These are phyloP conservation scores for Eulimnadia texana DNA, from an alignment of 1,140 invertebrate genomes.

Conservation along the genomic window DNA sequence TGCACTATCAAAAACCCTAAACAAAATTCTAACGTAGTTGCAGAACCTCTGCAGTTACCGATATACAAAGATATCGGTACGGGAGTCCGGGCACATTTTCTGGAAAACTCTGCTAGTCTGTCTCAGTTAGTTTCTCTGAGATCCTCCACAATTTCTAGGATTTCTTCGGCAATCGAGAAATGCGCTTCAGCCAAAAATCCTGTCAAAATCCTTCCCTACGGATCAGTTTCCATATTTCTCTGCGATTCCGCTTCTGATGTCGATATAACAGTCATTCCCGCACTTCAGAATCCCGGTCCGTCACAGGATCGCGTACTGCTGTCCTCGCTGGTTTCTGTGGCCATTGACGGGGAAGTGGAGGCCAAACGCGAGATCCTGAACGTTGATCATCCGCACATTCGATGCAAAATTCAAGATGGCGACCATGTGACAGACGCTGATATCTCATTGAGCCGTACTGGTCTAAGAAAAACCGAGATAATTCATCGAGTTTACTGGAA, in stretches of 20 bases:
- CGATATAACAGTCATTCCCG: neutral
- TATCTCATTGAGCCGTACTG: neutral
- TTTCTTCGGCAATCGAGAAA: neutral
- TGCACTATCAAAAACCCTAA: neutral
- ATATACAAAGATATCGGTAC: neutral
- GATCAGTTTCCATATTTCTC: conserved; percentile 5
- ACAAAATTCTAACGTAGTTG: neutral
- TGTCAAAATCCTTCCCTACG: neutral
- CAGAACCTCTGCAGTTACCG: neutral
- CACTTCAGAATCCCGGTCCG: neutral
- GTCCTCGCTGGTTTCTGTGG: neutral
- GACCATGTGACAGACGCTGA: neutral
- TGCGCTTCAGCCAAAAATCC: no score
- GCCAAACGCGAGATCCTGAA: neutral
- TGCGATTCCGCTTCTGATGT: conserved; percentile 1
- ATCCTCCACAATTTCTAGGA: neutral
- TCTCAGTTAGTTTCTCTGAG: neutral
- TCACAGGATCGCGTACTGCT: neutral
- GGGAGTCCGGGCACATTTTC: neutral
- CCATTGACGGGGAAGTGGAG: neutral
- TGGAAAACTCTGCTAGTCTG: neutral
- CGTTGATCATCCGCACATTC: neutral
- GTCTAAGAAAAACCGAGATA: neutral
- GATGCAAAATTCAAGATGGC: neutral
- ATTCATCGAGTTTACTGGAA: neutral